Evolutionary conservation across 2,888 invertebrate species (phyloP).

Genomic region (Unio delphinus): DNA sequence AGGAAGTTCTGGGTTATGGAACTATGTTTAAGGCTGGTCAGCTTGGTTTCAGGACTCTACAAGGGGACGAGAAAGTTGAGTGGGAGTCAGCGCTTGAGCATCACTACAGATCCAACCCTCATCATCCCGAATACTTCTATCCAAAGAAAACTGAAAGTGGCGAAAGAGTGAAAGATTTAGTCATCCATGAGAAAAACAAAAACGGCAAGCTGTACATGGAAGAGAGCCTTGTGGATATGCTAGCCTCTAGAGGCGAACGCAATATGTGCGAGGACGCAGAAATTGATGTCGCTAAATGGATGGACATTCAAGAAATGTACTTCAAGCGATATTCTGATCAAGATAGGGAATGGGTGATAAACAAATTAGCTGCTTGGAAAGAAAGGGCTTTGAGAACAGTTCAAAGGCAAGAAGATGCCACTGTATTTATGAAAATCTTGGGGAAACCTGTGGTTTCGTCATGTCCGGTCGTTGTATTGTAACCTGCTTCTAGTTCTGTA

Average conservation of each 20-base stretch:
- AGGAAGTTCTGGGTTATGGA: constrained; percentile 28
- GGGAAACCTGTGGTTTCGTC: too few relatives aligned
- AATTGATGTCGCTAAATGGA: constrained; percentile 24
- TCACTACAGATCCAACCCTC: constrained; percentile 28
- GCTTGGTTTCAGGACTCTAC: constrained; percentile 12
- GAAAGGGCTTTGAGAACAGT: constrained; percentile 1
- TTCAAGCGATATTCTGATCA: constrained; percentile 17
- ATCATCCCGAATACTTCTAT: constrained; percentile 36
- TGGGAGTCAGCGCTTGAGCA: constrained; percentile 21
- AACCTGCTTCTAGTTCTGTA: too few relatives aligned
- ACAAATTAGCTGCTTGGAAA: constrained; percentile 9
- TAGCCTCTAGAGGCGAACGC: constrained; percentile 28
- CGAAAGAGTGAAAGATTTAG: constrained; percentile 10
- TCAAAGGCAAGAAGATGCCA: too few relatives aligned
- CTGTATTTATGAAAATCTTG: too few relatives aligned
- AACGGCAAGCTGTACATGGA: constrained; percentile 17
- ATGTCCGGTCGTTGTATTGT: too few relatives aligned
- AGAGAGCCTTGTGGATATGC: constrained; percentile 35
- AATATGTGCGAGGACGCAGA: constrained; percentile 16
- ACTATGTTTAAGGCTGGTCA: constrained; percentile 31
- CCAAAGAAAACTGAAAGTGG: constrained; percentile 10
- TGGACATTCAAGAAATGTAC: constrained; percentile 21
- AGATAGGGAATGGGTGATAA: constrained; percentile 17
- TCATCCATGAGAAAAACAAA: constrained; percentile 11
- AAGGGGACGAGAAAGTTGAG: constrained; percentile 18